Evolutionary conservation across 2,797 vertebrate genomes (phyloP).

Genomic region (Xyrichtys novacula): DNA sequence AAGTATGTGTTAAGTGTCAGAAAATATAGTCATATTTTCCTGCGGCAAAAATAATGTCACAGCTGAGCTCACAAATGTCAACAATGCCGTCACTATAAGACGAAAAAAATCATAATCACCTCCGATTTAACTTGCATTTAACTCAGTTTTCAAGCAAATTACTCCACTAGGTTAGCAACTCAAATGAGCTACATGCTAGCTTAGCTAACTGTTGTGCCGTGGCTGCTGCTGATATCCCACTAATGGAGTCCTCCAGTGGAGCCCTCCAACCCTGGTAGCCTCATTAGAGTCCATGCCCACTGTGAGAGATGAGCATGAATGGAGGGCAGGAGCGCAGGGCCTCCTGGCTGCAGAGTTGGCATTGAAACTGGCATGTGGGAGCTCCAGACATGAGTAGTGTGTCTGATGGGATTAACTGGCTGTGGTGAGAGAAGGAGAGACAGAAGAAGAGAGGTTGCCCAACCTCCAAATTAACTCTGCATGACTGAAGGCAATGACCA

Average conservation of each 20-base stretch:
- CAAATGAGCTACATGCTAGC: slow-evolving; percentile 40
- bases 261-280: slow-evolving; percentile 69
- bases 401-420: slow-evolving; percentile 83
- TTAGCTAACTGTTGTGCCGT: slow-evolving; percentile 49
- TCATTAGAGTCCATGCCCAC: slow-evolving; percentile 74
- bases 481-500: slow-evolving; percentile 67
- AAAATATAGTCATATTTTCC: no score
- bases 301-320: slow-evolving; percentile 70
- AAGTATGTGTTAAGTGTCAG: no score
- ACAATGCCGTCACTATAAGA: neutral
- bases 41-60: no score
- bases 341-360: slow-evolving; percentile 71
- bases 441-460: slow-evolving; percentile 64
- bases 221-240: slow-evolving; percentile 63
- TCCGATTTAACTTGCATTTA: neutral
- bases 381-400: slow-evolving; percentile 74
- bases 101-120: slow-evolving; percentile 9
- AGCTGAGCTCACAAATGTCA: no score
- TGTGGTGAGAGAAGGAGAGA: slow-evolving; percentile 67
- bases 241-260: slow-evolving; percentile 72
- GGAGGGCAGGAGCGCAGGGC: slow-evolving; percentile 66
- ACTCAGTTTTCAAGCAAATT: slow-evolving; percentile 47
- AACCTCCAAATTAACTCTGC: slow-evolving; percentile 73
- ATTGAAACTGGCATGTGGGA: slow-evolving; percentile 75
- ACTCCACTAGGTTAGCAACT: slow-evolving; percentile 21